Base-by-base conservation (phyloP, 2,888 invertebrate species). In the Hydrotaea cyrtoneurina region DNA sequence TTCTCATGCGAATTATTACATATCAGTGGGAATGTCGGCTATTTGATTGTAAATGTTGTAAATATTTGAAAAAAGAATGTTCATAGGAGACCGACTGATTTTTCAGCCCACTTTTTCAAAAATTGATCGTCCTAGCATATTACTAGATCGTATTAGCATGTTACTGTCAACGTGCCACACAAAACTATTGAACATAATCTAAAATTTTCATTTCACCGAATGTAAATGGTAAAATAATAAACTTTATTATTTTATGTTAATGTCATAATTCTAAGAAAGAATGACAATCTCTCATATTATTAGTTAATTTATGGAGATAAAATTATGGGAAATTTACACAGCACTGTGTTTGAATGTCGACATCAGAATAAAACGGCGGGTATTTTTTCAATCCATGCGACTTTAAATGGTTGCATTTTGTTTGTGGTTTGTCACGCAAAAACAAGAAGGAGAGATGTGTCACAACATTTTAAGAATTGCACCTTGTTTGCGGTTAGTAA, bases 291-390 rank as follows among this genome's bases (percentile, higher is more conserved):
- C 15, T 55, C 55, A 3, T 8, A 55, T 10, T 5, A 21, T 39
- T 39, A 39, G 10, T 59, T 59, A 59, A 11, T 59, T 59, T 59
- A 59, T 59, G 59, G 23, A 59, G 26, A 59, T 59, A 0, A 59
- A 59, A 23, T 26, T 59, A 59, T 59, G 59, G 59, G 59, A 15
- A 23, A 26, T 59, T 59, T 23, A 59, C 59, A 59, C 57, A n/a
- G n/a, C n/a, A n/a, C n/a, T n/a, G n/a, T n/a, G n/a, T n/a, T n/a
- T n/a, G n/a, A n/a, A n/a, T n/a, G n/a, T n/a, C n/a, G n/a, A n/a
- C n/a, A n/a, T n/a, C n/a, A n/a, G n/a, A n/a, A n/a, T n/a, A n/a
- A n/a, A n/a, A n/a, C n/a, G n/a, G n/a, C n/a, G n/a, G n/a, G n/a
- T n/a, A 5, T 55, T 55, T 19, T 55, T n/a, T 50, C 55, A 55